Evolutionary conservation across 2,113 vertebrate genomes (phyloP).

Genomic region (Megaleporinus macrocephalus): DNA sequence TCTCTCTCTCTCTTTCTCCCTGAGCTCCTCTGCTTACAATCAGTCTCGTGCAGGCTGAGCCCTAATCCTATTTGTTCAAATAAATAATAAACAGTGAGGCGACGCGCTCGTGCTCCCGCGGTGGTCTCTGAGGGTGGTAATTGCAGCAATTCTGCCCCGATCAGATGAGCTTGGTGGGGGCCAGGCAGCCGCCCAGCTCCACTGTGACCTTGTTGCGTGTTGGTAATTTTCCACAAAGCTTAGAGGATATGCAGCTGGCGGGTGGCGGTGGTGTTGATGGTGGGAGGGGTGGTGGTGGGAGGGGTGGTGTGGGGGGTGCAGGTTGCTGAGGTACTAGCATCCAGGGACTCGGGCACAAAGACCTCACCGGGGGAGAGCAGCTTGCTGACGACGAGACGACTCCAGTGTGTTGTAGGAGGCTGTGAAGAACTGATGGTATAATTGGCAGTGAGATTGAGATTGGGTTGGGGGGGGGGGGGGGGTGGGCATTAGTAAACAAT

Average conservation of each 20-base stretch:
- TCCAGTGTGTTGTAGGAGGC: neutral
- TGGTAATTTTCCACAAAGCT: constrained; percentile 78
- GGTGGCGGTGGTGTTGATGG: constrained; percentile 44
- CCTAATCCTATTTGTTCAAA: constrained; percentile 77
- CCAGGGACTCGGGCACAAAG: neutral
- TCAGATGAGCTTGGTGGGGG: constrained; percentile 77
- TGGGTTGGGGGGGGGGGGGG: neutral
- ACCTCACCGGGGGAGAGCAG: neutral
- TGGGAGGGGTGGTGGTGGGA: constrained; percentile 7
- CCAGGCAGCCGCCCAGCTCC: constrained; percentile 64
- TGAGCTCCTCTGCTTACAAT: constrained; percentile 67
- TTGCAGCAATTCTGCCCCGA: constrained; percentile 73
- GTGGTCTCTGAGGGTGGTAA: constrained; percentile 68
- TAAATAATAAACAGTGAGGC: constrained; percentile 76
- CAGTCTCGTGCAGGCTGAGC: constrained; percentile 68
- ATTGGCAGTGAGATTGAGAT: neutral
- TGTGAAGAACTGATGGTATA: constrained; percentile 26
- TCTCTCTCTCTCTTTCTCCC: neutral
- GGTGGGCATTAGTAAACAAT: neutral
- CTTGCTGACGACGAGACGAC: neutral
- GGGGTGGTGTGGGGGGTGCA: neutral
- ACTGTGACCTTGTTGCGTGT: constrained; percentile 73
- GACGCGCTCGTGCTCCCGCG: neutral
- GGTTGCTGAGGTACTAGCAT: constrained; percentile 31
- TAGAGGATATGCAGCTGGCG: constrained; percentile 64